Evolutionary conservation across 2,113 vertebrate genomes (phyloP).

Genomic region (Hippocampus zosterae): DNA sequence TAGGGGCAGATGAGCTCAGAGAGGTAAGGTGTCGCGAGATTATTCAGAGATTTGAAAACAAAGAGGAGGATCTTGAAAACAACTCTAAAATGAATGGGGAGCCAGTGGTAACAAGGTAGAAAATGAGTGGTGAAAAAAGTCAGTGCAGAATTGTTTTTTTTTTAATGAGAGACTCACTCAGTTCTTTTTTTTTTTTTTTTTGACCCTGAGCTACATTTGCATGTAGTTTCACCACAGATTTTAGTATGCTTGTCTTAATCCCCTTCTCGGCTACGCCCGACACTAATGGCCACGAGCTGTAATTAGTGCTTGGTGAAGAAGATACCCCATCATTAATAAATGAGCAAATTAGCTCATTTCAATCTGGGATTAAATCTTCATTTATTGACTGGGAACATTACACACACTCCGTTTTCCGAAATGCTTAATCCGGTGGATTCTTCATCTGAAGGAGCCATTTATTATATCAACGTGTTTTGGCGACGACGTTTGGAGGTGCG

Average conservation of each 20-base stretch:
- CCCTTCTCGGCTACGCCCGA: background rate
- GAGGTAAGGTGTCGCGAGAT: too few relatives aligned
- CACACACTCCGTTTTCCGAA: background rate
- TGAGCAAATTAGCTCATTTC: background rate
- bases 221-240: background rate
- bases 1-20: too few relatives aligned
- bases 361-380: slow-evolving; percentile 1
- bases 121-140: background rate
- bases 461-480: too few relatives aligned
- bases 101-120: too few relatives aligned
- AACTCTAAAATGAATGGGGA: too few relatives aligned
- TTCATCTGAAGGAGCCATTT: background rate
- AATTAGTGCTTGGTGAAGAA: slow-evolving; percentile 2
- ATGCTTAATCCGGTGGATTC: background rate
- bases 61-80: too few relatives aligned
- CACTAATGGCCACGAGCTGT: background rate
- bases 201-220: background rate
- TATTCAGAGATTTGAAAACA: too few relatives aligned
- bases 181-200: background rate
- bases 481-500: too few relatives aligned
- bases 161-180: background rate
- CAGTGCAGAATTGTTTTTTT: background rate
- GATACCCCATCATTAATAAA: slow-evolving; percentile 1
- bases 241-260: slow-evolving; percentile 1
- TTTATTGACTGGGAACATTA: slow-evolving; percentile 1